Conservation (phyloP, 2,888 invertebrate species). For the Cremastinae sp. region DNA sequence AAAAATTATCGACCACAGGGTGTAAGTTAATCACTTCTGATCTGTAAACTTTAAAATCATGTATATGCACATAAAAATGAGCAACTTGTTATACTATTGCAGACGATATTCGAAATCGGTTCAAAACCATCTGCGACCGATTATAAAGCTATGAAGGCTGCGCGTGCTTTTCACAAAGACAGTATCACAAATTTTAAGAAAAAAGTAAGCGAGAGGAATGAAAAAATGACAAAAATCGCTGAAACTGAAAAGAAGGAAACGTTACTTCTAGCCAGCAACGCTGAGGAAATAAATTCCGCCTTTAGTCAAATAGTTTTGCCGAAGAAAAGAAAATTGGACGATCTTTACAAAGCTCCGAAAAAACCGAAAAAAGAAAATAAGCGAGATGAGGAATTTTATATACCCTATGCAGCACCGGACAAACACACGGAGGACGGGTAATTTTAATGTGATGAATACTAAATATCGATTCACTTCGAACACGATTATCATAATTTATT, state of each 20-base stretch:
- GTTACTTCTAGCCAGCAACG: constrained; percentile 79
- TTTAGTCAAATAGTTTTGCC: constrained; percentile 83
- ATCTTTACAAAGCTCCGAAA: constrained; percentile 81
- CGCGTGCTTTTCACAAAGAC: constrained; percentile 87
- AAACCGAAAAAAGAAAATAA: constrained; percentile 82
- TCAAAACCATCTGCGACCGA: constrained; percentile 89
- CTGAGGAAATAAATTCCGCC: constrained; percentile 82
- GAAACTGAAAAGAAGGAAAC: constrained; percentile 47
- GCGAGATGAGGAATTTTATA: constrained; percentile 90
- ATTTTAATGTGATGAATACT: constrained; percentile 65
- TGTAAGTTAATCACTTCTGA: constrained; percentile 80
- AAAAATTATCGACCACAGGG: constrained; percentile 89
- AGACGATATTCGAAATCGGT: constrained; percentile 97
- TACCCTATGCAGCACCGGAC: constrained; percentile 92
- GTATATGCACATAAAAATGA: neutral
- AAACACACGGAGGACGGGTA: constrained; percentile 92
- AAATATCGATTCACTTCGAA: neutral
- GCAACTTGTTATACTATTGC: constrained; percentile 69
- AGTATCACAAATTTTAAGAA: constrained; percentile 81
- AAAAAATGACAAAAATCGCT: constrained; percentile 59
- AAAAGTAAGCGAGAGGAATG: constrained; percentile 77
- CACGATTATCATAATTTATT: constrained; percentile 23
- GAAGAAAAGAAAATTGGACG: constrained; percentile 82
- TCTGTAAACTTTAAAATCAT: neutral
- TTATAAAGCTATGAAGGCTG: constrained; percentile 93